Conservation (phyloP, 1,140 invertebrate species). For the Aradophagus sp. region DNA sequence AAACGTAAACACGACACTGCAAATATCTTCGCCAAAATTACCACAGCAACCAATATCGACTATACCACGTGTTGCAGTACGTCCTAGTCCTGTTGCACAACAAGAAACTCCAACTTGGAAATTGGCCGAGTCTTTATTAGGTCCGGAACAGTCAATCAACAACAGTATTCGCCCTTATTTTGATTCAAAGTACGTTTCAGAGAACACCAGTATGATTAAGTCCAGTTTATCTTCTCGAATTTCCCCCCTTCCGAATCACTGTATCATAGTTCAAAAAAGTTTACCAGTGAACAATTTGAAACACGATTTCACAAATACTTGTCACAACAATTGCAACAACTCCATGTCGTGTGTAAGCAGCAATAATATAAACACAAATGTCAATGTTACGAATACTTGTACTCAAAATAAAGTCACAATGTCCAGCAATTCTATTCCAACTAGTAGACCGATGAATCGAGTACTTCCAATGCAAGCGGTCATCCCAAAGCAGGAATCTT, state of each 20-base stretch:
- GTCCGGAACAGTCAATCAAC: constrained; percentile 63
- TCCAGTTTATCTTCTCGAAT: constrained; percentile 69
- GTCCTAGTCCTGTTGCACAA: constrained; percentile 66
- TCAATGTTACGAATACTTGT: constrained; percentile 33
- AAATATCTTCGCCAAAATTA: constrained; percentile 48
- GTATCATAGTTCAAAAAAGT: constrained; percentile 64
- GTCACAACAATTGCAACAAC: constrained; percentile 61
- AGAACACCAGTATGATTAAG: constrained; percentile 73
- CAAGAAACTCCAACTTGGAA: constrained; percentile 61
- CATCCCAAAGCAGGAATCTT: constrained; percentile 61
- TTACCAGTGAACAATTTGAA: constrained; percentile 60
- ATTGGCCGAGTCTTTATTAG: constrained; percentile 62
- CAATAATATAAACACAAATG: constrained; percentile 43
- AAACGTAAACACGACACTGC: constrained; percentile 41
- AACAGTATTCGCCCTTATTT: constrained; percentile 68
- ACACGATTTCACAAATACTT: constrained; percentile 57
- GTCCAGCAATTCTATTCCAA: constrained; percentile 66
- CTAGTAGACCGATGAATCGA: constrained; percentile 81
- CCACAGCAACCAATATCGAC: constrained; percentile 56
- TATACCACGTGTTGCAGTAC: constrained; percentile 69
- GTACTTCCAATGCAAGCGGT: constrained; percentile 82
- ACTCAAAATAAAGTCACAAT: constrained; percentile 66
- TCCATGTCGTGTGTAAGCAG: constrained; percentile 47
- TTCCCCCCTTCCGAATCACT: constrained; percentile 66
- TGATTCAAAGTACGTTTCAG: constrained; percentile 70